Evolutionary conservation across 1,140 invertebrate species (phyloP), one percentile per base, ranked within the genome.

Genomic region (Hyles euphorbiae): DNA sequence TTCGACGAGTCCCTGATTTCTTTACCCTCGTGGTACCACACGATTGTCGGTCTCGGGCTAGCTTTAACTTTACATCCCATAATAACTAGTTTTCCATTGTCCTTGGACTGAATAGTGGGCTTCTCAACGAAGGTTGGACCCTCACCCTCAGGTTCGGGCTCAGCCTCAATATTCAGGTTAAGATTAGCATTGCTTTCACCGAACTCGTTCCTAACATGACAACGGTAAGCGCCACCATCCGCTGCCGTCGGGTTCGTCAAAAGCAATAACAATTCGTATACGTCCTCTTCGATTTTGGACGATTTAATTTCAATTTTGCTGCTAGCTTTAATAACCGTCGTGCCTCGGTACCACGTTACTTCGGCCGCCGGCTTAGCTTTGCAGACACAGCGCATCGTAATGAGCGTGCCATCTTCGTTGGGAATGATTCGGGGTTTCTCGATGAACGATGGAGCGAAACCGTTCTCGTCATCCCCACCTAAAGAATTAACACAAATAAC

Each of bases 101-200:
- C 94, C 85, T 97, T 96, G 0, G 98, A 98, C 65, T 95, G 95
- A 72, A 98, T 99, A 8, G 86, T 87, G 11, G 98, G 98, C 88
- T 99, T 99, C 83, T 99, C 98, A 46, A 98, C 94, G 87, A 99
- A 99, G n/a, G 96, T 98, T 56, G 98, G 98, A 9, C 98, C 97
- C 75, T 97, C 95, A 10, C 97, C 97, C 87, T 97, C 95, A 1
- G 94, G 94, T 86, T 97, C 96, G 1, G 95, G 94, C 76, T 97
- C 96, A 8, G 96, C 96, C 90, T 98, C 97, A 82, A 99, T 99
- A 87, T 99, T 99, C 51, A 99, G 90, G 80, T 98, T 99, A 5
- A 99, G 91, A 89, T 99, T 99, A 46, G 98, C 98, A 87, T 99
- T 99, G 66, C 97, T 98, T 91, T 99, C 98, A 54, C 98, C 98